A percentile compares a stretch with the other conserved stretches of the same genome.
Conservation (phyloP, 2,797 vertebrate species). For the Capromys pilorides region DNA sequence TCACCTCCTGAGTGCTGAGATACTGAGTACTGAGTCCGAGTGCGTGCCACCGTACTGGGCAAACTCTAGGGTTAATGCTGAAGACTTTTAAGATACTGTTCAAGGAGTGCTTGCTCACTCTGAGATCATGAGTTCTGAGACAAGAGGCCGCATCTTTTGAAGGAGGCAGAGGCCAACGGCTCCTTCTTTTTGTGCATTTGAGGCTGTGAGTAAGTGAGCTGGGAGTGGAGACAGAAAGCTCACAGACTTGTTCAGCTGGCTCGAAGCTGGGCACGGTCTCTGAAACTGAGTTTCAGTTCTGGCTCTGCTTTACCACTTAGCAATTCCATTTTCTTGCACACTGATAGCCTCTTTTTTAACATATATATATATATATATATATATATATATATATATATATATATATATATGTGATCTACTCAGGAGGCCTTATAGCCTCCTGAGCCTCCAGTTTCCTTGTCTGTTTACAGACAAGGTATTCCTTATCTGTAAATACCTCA, state of each 20-base stretch:
- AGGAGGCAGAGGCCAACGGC: background rate
- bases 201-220: background rate
- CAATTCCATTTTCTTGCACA: background rate
- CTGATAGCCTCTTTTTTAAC: too few relatives aligned
- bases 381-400: too few relatives aligned
- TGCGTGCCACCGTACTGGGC: background rate
- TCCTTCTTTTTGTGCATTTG: background rate
- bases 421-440: background rate
- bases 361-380: too few relatives aligned
- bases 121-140: background rate
- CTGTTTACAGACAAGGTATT: background rate
- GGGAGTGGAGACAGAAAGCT: background rate
- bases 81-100: background rate
- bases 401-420: too few relatives aligned
- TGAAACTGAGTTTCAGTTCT: conserved; percentile 24
- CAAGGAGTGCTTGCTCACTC: background rate
- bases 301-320: background rate
- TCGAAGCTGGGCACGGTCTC: background rate
- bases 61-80: background rate
- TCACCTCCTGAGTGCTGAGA: background rate
- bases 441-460: background rate
- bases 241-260: background rate
- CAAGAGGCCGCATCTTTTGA: background rate
- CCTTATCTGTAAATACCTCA: background rate
- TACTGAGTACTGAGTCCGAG: too few relatives aligned